phyloP scores from a whole-genome alignment of 2,888 invertebrate genomes.

The Nymphalis urticae region DNA sequence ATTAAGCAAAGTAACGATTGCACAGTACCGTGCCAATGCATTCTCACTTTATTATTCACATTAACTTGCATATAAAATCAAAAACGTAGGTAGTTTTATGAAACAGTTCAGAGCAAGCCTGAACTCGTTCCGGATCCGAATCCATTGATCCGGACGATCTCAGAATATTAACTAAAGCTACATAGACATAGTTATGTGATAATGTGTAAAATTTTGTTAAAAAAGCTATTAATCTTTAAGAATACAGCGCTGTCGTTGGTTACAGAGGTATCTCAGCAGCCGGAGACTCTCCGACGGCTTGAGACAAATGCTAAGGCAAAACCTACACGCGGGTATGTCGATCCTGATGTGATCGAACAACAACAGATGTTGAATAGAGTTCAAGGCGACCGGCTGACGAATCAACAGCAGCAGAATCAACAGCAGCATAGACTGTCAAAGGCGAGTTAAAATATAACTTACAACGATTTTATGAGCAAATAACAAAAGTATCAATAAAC shows the following conservation, averaged over 20 bases:
- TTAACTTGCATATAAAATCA: not conserved
- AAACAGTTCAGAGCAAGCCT: not conserved
- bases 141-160: too few species aligned
- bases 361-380: constrained; percentile 66
- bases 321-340: constrained; percentile 56
- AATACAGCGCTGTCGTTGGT: constrained; percentile 50
- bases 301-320: constrained; percentile 47
- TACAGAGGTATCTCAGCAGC: constrained; percentile 63
- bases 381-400: constrained; percentile 50
- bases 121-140: too few species aligned
- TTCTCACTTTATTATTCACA: too few species aligned
- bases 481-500: too few species aligned
- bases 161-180: not conserved
- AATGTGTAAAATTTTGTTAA: too few species aligned
- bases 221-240: not conserved
- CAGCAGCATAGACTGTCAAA: constrained; percentile 38
- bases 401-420: constrained; percentile 42
- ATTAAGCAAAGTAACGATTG: too few species aligned
- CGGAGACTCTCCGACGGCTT: constrained; percentile 53
- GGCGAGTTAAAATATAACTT: constrained; percentile 16
- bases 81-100: not conserved
- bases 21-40: too few species aligned
- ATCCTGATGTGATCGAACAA: constrained; percentile 64
- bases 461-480: not conserved
- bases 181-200: not conserved